Base-by-base conservation (phyloP, 2,888 invertebrate species). In the Scelioninae gen. 1 region DNA sequence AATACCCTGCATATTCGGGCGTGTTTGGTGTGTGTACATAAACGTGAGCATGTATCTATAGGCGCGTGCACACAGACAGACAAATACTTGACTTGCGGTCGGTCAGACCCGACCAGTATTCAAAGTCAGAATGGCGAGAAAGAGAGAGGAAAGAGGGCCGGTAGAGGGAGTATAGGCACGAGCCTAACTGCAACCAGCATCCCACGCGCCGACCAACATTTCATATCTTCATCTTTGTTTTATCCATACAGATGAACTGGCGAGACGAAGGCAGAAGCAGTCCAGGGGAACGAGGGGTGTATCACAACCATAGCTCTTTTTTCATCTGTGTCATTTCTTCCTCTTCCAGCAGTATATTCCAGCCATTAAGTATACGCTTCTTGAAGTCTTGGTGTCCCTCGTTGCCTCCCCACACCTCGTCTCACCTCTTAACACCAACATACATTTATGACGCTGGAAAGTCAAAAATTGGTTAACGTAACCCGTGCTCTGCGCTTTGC, bases 141-240 rank as follows among this genome's bases (percentile, higher is more conserved):
- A 76, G 78, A 74, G 85, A 83, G 84, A 84, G 85, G 81, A 71
- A 68, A 84, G 69, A 72, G 72, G 82, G 76, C 66, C 65, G 85
- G 86, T 83, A 84, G 88, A 86, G 89, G 89, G 90, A 89, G 88
- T 87, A 76, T 55, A 89, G 90, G 90, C 90, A 90, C 90, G 90
- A 90, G 90, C 90, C 90, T 89, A 90, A 90, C 90, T 90, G 90
- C 90, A 89, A 88, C 86, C 90, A 89, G 87, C 90, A 84, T 88
- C 90, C 90, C 90, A 90, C 90, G 90, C 90, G 87, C 85, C 85
- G 86, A 85, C 87, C 88, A 88, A 87, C 88, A 86, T 88, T 89
- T 88, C 87, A 83, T 84, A 56, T 47, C 84, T 85, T 62, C 82
- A 78, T 85, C 84, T 74, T 82, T 84, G 74, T 82, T 75, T 68